Evolutionary conservation across 2,888 invertebrate species (phyloP).

Genomic region (Drosophila atripex): DNA sequence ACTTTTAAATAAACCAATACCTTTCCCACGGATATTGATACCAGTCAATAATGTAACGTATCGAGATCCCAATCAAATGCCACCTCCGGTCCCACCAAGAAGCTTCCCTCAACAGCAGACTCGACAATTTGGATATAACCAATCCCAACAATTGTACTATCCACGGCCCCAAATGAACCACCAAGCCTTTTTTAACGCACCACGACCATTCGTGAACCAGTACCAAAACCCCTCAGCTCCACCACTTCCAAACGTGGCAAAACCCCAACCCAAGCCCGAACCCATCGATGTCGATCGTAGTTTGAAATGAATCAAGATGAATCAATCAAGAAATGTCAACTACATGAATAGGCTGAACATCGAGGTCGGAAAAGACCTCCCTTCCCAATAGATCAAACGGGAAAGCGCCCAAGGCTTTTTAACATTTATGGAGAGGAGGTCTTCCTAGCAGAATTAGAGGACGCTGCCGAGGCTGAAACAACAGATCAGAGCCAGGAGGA

Average conservation of each 20-base stretch:
- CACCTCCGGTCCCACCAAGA: too few species aligned
- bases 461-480: neutral
- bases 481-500: neutral
- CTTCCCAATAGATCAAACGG: neutral
- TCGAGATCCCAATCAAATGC: too few species aligned
- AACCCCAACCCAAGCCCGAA: neutral
- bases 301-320: too few species aligned
- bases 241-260: neutral
- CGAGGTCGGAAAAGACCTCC: neutral
- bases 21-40: too few species aligned
- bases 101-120: too few species aligned
- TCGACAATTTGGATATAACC: too few species aligned
- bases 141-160: too few species aligned
- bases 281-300: neutral
- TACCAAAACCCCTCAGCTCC: neutral
- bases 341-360: neutral
- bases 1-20: neutral
- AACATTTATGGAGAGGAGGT: neutral
- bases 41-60: too few species aligned
- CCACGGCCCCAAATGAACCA: too few species aligned
- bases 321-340: neutral
- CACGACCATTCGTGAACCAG: neutral
- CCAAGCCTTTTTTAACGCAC: too few species aligned
- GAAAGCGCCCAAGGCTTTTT: neutral
- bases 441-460: neutral